Percentiles rank a stretch among this genome's conserved stretches.
Evolutionary conservation across 2,888 invertebrate genomes (phyloP).

Genomic region (Drosophila yooni): DNA sequence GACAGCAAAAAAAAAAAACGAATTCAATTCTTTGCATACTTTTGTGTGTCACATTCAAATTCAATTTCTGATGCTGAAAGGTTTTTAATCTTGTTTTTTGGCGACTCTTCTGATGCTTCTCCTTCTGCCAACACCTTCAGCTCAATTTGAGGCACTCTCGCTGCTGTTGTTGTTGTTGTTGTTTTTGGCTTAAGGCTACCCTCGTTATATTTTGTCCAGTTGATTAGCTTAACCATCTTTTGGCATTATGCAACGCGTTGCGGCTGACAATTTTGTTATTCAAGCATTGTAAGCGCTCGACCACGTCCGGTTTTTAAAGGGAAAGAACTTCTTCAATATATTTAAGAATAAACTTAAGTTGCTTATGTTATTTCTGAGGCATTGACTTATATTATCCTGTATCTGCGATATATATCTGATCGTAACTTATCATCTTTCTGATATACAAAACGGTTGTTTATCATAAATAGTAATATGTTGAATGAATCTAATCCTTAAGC

Average conservation of each 20-base stretch:
- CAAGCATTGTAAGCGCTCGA: constrained; percentile 10
- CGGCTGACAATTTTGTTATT: constrained; percentile 43
- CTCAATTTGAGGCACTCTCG: constrained; percentile 35
- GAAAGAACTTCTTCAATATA: background rate
- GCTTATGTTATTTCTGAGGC: too few species aligned
- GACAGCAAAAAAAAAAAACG: constrained; percentile 24
- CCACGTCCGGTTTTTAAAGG: constrained; percentile 11
- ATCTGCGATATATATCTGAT: background rate
- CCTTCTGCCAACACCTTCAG: constrained; percentile 31
- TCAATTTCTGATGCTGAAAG: constrained; percentile 80
- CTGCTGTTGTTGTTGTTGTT: constrained; percentile 10
- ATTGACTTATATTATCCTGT: background rate
- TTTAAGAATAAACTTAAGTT: background rate
- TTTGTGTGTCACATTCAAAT: constrained; percentile 80
- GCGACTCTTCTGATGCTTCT: constrained; percentile 43
- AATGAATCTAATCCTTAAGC: background rate
- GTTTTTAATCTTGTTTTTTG: constrained; percentile 79
- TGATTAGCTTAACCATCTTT: constrained; percentile 70
- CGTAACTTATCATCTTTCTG: background rate
- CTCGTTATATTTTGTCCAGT: constrained; percentile 68
- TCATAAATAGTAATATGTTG: background rate
- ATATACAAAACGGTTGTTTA: background rate
- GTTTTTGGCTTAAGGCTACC: constrained; percentile 51
- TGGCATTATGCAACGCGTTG: constrained; percentile 33
- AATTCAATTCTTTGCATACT: constrained; percentile 72